Base-by-base conservation (phyloP, 1,140 invertebrate genomes). In the Oncopeltus fasciatus region DNA sequence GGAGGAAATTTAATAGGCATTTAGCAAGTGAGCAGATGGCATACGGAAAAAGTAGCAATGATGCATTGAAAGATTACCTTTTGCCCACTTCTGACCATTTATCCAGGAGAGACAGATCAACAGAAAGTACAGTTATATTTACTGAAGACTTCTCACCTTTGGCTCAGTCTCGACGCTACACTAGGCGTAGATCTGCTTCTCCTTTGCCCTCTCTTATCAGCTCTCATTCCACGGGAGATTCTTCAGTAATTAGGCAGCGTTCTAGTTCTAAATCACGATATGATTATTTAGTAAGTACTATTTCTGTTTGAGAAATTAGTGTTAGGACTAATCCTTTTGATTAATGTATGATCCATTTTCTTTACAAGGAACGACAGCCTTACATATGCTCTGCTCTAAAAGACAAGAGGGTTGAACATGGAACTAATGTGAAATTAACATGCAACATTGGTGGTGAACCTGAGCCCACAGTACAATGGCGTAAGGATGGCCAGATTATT, bases 401-500 rank as follows among this genome's bases (percentile, higher is more conserved):
- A 1, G 85, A 92, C 70, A 81, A 86, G 65, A 85, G 85, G 2
- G 83, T 85, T 1, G 82, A 83, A 0, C 82, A 83, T 69, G 83
- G 83, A 11, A 84, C 83, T 26, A 76, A 81, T 64, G 81, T 91
- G 1, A 85, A 85, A 68, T 73, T 98, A n/a, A 84, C 85, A 2
- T 95, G 92, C 70, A 84, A 85, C 61, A 81, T 95, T 1, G 78
- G 93, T 56, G 87, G 87, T n/a, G 78, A 81, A 63, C 84, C 88
- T 0, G 86, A 89, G 66, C 87, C 90, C 0, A 78, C 78, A 51
- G 77, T 95, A 2, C 81, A 83, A 65, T 96, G 91, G 90, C 83
- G 83, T 18, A 92, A 87, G 70, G 85, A 92, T 71, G 83, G 84
- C 5, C 21, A 59, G 9, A 18, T 28, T 26, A 60, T 64, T 5